phyloP scores from a whole-genome alignment of 1,140 invertebrate species.

The Drosophila pallidifrons region DNA sequence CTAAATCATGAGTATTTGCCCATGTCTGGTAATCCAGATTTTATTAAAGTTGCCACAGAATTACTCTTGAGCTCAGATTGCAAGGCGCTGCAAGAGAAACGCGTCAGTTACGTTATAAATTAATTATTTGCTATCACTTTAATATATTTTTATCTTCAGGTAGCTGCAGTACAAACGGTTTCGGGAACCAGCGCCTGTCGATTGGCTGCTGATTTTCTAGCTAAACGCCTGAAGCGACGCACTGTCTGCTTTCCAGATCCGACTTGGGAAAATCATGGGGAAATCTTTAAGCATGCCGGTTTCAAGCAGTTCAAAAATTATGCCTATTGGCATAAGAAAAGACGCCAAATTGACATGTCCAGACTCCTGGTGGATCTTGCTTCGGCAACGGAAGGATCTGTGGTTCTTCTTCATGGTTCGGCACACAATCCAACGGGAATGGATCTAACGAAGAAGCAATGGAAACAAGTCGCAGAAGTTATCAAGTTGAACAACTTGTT shows the following conservation, averaged over 20 bases:
- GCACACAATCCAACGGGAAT: constrained; percentile 99
- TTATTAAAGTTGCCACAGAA: constrained; percentile 91
- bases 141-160: constrained; percentile 1
- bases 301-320: constrained; percentile 94
- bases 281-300: constrained; percentile 95
- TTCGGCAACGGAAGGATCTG: constrained; percentile 96
- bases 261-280: constrained; percentile 98
- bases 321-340: constrained; percentile 96
- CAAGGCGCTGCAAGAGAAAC: constrained; percentile 89
- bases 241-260: constrained; percentile 95
- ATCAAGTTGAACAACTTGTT: constrained; percentile 94
- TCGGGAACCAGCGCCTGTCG: constrained; percentile 97
- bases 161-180: constrained; percentile 90
- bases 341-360: constrained; percentile 95
- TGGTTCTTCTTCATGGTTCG: constrained; percentile 98
- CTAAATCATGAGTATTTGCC: constrained; percentile 98
- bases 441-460: constrained; percentile 95
- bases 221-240: constrained; percentile 90
- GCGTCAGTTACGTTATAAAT: constrained; percentile 84
- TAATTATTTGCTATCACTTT: not conserved
- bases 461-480: constrained; percentile 91
- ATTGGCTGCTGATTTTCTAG: constrained; percentile 95
- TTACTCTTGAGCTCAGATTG: constrained; percentile 95
- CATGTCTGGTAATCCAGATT: constrained; percentile 93
- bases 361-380: constrained; percentile 85